Base-by-base conservation (phyloP, 1,140 invertebrate species). In the Ganaspis sp. region DNA sequence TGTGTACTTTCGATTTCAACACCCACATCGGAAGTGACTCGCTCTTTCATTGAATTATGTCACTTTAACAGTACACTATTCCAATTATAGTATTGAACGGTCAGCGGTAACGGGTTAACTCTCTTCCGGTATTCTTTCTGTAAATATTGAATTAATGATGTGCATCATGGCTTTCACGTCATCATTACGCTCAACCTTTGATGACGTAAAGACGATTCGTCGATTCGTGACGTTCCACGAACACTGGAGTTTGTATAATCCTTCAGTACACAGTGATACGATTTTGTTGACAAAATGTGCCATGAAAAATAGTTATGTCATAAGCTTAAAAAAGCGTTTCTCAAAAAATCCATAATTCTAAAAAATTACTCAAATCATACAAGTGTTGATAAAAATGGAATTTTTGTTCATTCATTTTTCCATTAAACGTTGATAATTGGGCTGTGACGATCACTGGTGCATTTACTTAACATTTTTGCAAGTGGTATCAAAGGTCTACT, bases 101-200 rank as follows among this genome's bases (percentile, higher is more conserved):
- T 70, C 21, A 23, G 29, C n/a, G 17, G 19, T 9, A n/a, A 29
- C 17, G 6, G 49, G 23, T 21, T 70, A n/a, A 73, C 53, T 72
- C 19, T 72, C 19, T 84, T 83, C 80, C 38, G 42, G 78, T 81
- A 64, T 76, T 40, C 70, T 70, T 58, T 23, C 76, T 21, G 34
- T 75, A 83, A 84, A 85, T 85, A 85, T 85, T 85, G 83, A 82
- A 70, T 76, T 40, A 29, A 54, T 29, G 12, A 72, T 21, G 38
- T 54, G 69, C 79, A 73, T 37, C 81, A 49, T 74, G 82, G 75
- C 70, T 15, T 45, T 69, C 64, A 82, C 84, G 82, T 83, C 80
- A 85, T 64, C 69, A 75, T 86, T 77, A 80, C 82, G 80, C 79
- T 42, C 70, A 29, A 53, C 4, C 69, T 38, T 77, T 64, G 75